Conservation (phyloP, 2,888 invertebrate species). For the Thecophora atra region DNA sequence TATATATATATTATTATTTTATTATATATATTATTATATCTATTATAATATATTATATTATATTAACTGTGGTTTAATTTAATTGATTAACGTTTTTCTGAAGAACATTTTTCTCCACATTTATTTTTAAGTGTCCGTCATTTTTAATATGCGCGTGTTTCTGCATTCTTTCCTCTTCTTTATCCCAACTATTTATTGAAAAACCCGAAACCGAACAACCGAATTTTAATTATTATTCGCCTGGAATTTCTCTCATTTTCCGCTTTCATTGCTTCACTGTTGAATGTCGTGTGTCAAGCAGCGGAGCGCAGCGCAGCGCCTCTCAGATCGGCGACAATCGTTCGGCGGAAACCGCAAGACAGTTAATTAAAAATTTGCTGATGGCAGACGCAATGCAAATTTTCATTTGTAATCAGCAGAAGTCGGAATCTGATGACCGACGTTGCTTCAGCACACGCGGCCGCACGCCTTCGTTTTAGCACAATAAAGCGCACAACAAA, state of each 20-base stretch:
- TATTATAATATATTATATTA: too few species aligned
- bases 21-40: too few species aligned
- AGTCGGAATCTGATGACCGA: background rate
- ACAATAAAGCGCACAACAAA: too few species aligned
- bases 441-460: slow-evolving; percentile 18
- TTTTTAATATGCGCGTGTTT: background rate
- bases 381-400: slow-evolving; percentile 17
- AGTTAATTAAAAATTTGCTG: slow-evolving; percentile 21
- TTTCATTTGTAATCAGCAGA: slow-evolving; percentile 18
- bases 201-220: background rate
- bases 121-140: too few species aligned
- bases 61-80: too few species aligned
- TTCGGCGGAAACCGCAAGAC: slow-evolving; percentile 3
- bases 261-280: slow-evolving; percentile 22
- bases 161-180: background rate
- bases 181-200: background rate
- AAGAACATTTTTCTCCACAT: too few species aligned
- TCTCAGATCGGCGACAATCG: background rate
- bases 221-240: background rate
- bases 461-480: background rate
- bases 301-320: background rate
- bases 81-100: too few species aligned
- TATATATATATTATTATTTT: too few species aligned
- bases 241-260: slow-evolving; percentile 8
- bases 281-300: background rate